These are phyloP conservation scores for Pelodiscus sinensis DNA, from an alignment of 2,113 vertebrate genomes.

Conservation along the genomic window DNA sequence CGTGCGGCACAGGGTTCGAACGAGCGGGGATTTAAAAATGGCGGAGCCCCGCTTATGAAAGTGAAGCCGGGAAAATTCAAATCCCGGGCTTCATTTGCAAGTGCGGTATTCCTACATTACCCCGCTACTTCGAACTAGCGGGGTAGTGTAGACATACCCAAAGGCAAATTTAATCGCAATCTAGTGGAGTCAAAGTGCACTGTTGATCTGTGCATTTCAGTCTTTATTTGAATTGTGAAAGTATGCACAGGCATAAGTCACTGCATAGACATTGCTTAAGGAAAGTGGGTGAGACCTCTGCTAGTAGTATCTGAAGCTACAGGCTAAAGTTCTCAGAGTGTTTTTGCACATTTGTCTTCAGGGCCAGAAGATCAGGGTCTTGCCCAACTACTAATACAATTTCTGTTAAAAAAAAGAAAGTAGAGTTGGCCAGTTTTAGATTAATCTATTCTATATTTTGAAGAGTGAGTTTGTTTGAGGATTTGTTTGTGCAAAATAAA, in stretches of 20 bases:
- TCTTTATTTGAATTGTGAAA: neutral
- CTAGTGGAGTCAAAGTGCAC: neutral
- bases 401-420: neutral
- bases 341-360: neutral
- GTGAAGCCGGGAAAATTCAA: no score
- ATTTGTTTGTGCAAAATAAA: no score
- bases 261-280: neutral
- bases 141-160: no score
- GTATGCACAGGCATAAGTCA: neutral
- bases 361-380: neutral
- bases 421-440: neutral
- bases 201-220: neutral
- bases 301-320: neutral
- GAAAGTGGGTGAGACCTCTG: neutral
- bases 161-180: neutral
- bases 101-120: no score
- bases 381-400: neutral
- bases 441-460: neutral
- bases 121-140: no score
- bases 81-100: no score
- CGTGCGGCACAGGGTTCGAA: no score
- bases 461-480: neutral
- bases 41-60: no score
- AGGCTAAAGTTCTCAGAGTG: neutral
- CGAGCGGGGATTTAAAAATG: no score